A percentile compares a stretch with the other conserved stretches of the same genome.
phyloP scores from a whole-genome alignment of 2,113 vertebrate genomes.

The Dicrurus megarhynchus region DNA sequence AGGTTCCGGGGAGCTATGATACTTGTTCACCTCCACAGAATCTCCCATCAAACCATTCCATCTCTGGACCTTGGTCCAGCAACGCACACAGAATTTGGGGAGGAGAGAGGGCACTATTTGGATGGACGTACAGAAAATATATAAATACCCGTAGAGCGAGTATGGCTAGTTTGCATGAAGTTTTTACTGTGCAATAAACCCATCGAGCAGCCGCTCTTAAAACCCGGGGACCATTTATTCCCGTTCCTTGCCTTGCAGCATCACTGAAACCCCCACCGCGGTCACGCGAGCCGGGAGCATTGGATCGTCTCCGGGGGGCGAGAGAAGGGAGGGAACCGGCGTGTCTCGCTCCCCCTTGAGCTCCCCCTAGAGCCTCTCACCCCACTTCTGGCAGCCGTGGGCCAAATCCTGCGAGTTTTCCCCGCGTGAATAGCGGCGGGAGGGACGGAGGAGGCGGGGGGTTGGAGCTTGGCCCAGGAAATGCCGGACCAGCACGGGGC shows the following conservation, averaged over 20 bases:
- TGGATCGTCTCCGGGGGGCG: not conserved
- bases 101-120: not conserved
- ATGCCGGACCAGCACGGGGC: not conserved
- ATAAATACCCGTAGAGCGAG: not conserved
- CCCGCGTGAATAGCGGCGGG: not conserved
- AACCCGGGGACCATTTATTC: conserved; percentile 39
- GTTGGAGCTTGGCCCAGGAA: not conserved
- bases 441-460: not conserved
- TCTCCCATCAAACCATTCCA: conserved; percentile 24
- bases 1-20: conserved; percentile 37
- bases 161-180: conserved; percentile 23
- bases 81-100: conserved; percentile 21
- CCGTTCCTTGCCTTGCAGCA: conserved; percentile 15
- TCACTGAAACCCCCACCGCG: not conserved
- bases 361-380: not conserved
- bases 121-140: not conserved
- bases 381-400: not conserved
- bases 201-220: conserved; percentile 47
- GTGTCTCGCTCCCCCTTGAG: not conserved
- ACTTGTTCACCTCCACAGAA: conserved; percentile 53
- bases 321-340: not conserved
- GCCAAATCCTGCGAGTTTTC: not conserved
- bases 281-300: not conserved
- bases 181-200: conserved; percentile 72
- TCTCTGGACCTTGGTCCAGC: conserved; percentile 35